Evolutionary conservation across 2,888 invertebrate genomes (phyloP).

Genomic region (Gisinianus flammeolus): DNA sequence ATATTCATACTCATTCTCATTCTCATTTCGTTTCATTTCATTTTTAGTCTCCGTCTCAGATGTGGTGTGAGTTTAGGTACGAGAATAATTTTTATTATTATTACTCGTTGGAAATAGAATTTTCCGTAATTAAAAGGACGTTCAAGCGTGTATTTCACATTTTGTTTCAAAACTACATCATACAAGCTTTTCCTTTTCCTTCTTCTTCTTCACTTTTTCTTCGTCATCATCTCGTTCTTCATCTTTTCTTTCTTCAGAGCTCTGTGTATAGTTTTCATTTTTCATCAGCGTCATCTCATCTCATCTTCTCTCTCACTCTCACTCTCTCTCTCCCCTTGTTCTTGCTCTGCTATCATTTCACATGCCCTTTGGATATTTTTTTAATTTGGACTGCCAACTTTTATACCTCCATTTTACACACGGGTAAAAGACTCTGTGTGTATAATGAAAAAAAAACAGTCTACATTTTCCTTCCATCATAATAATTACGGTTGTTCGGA

Average conservation of each 20-base stretch:
- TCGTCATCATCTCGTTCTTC: not conserved
- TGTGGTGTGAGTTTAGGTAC: no score
- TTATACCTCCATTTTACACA: not conserved
- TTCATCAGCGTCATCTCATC: not conserved
- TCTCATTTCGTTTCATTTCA: no score
- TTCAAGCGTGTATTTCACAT: no score
- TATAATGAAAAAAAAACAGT: not conserved
- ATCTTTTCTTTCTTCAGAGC: not conserved
- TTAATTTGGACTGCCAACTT: slow-evolving; percentile 4
- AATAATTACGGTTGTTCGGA: not conserved
- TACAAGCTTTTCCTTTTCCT: not conserved
- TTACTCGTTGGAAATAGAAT: not conserved
- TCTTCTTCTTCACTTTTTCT: not conserved
- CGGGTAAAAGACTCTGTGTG: not conserved
- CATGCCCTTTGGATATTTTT: not conserved
- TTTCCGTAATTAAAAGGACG: not conserved
- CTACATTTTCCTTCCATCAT: not conserved
- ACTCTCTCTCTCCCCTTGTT: not conserved
- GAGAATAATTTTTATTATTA: no score
- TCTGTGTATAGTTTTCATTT: not conserved
- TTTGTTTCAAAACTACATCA: not conserved
- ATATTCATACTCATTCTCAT: no score
- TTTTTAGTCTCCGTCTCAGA: not conserved
- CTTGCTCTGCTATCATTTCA: not conserved
- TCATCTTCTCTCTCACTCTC: not conserved